phyloP scores from a whole-genome alignment of 1,140 invertebrate genomes.

The Dreissena polymorpha region DNA sequence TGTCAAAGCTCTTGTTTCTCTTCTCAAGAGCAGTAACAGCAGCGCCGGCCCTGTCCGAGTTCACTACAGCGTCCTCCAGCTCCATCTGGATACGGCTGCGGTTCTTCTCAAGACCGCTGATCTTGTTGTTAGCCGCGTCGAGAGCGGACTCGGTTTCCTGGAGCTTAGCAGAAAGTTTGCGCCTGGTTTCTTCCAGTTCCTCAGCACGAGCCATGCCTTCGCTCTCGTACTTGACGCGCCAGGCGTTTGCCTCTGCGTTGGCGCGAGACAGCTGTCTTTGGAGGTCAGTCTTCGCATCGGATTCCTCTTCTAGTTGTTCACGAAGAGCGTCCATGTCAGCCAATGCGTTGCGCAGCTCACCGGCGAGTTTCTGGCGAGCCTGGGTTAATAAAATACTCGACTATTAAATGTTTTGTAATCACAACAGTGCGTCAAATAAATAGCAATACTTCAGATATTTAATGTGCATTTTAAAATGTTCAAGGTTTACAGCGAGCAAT shows the following conservation, averaged over 20 bases:
- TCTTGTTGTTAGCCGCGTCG: constrained; percentile 97
- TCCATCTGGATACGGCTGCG: constrained; percentile 97
- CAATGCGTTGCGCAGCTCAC: constrained; percentile 89
- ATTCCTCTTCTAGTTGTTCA: constrained; percentile 97
- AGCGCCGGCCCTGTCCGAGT: constrained; percentile 97
- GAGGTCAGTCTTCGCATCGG: constrained; percentile 83
- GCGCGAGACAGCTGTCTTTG: constrained; percentile 99
- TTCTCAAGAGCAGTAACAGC: constrained; percentile 98
- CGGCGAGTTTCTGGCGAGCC: constrained; percentile 73
- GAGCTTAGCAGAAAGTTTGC: constrained; percentile 97
- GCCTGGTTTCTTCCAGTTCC: constrained; percentile 99
- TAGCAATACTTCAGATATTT: neutral
- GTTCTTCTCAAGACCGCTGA: constrained; percentile 97
- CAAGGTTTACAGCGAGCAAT: neutral
- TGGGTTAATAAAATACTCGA: neutral
- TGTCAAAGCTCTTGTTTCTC: constrained; percentile 99
- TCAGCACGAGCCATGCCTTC: constrained; percentile 97
- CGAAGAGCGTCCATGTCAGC: constrained; percentile 98
- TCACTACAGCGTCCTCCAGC: constrained; percentile 98
- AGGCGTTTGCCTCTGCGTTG: constrained; percentile 93
- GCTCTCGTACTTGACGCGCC: constrained; percentile 98
- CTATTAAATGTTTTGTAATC: neutral
- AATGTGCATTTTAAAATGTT: neutral
- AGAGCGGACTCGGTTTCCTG: constrained; percentile 99
- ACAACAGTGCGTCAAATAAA: neutral